Evolutionary conservation across 2,113 vertebrate genomes (phyloP).

Genomic region (Alectura lathami): DNA sequence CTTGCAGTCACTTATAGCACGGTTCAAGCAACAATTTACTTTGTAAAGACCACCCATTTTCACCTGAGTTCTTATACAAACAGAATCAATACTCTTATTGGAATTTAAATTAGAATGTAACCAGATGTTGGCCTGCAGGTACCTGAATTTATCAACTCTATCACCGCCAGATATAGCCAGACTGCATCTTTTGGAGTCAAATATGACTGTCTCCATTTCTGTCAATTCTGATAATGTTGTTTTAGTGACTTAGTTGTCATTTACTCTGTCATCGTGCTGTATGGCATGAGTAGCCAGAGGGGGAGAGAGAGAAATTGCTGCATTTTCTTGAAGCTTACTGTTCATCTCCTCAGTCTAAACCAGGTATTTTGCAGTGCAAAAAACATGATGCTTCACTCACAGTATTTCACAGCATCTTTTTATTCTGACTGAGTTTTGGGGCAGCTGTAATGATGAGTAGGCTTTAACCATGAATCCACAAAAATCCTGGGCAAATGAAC

Average conservation of each 20-base stretch:
- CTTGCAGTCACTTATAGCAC: not conserved
- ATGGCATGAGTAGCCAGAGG: not conserved
- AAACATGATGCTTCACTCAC: not conserved
- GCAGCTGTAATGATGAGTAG: not conserved
- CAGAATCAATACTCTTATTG: not conserved
- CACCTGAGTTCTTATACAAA: not conserved
- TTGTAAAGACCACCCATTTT: constrained; percentile 10
- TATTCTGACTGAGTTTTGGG: not conserved
- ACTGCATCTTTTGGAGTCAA: not conserved
- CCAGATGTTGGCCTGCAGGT: not conserved
- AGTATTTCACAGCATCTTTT: not conserved
- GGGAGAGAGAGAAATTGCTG: not conserved
- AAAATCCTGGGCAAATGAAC: not conserved
- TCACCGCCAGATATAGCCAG: not conserved
- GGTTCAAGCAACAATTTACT: not conserved
- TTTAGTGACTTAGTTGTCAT: constrained; percentile 21
- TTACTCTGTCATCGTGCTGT: not conserved
- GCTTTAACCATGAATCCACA: not conserved
- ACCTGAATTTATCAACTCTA: not conserved
- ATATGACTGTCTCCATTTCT: not conserved
- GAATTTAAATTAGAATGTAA: constrained; percentile 53
- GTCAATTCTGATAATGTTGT: not conserved
- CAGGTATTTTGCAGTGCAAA: not conserved
- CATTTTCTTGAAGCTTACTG: not conserved
- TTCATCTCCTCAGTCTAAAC: not conserved